Percentiles rank a stretch among this genome's conserved stretches.
Conservation (phyloP, 1,140 invertebrate genomes). For the Hyposmocoma kahamanoa region DNA sequence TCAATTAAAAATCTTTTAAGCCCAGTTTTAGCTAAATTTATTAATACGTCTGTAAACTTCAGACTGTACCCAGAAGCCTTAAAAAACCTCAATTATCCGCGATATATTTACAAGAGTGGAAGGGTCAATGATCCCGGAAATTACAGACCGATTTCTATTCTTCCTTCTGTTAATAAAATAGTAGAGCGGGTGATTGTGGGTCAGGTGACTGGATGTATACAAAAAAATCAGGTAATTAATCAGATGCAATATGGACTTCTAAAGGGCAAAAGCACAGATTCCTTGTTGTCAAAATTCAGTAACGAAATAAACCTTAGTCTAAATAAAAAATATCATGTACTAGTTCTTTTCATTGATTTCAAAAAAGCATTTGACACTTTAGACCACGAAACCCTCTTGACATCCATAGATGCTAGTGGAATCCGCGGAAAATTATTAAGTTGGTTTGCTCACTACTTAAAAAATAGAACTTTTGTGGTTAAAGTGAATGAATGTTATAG, state of each 20-base stretch:
- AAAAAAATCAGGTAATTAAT: neutral
- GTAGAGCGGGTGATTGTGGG: neutral
- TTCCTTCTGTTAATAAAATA: neutral
- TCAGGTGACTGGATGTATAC: neutral
- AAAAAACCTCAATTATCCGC: neutral
- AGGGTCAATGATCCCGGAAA: neutral
- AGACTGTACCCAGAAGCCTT: neutral
- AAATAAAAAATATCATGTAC: too few relatives aligned
- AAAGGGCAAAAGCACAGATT: neutral
- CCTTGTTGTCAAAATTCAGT: neutral
- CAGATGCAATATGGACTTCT: neutral
- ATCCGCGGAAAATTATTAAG: too few relatives aligned
- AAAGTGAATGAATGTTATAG: too few relatives aligned
- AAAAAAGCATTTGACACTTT: too few relatives aligned
- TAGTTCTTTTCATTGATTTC: too few relatives aligned
- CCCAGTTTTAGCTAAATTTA: constrained; percentile 4
- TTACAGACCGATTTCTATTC: neutral
- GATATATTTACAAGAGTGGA: neutral
- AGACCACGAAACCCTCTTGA: too few relatives aligned
- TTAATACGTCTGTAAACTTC: neutral
- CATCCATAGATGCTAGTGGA: too few relatives aligned
- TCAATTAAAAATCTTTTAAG: neutral
- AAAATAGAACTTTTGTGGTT: too few relatives aligned
- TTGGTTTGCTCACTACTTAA: too few relatives aligned
- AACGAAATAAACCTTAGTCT: too few relatives aligned